Percentiles rank a stretch among this genome's conserved stretches.
Conservation (phyloP, 2,797 vertebrate genomes). For the Gymnopithys bicolor region DNA sequence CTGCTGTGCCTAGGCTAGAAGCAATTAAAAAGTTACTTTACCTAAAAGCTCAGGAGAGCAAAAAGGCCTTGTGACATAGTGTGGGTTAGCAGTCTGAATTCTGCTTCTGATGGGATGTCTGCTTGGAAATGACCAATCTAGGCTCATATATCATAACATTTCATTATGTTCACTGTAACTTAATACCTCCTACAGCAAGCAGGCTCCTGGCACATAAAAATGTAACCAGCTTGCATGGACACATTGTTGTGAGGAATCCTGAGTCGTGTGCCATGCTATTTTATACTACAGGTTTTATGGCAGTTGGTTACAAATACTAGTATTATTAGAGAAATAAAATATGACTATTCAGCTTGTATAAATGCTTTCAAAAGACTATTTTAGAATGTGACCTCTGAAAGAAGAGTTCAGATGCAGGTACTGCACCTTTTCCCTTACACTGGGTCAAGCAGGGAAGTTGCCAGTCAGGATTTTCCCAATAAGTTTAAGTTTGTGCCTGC, state of each 20-base stretch:
- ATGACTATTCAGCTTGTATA: neutral
- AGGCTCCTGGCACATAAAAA: neutral
- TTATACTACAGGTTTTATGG: neutral
- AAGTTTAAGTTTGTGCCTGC: neutral
- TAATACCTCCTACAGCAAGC: neutral
- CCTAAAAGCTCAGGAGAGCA: neutral
- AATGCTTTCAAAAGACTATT: neutral
- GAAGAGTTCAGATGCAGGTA: neutral
- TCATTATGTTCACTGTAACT: constrained; percentile 15
- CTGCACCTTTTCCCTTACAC: neutral
- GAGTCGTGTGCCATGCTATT: neutral
- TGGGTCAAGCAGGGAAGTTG: neutral
- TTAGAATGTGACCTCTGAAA: neutral
- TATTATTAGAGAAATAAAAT: neutral
- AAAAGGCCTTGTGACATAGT: neutral
- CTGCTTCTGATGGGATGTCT: neutral
- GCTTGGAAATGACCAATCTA: neutral
- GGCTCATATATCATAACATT: neutral
- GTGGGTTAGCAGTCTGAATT: neutral
- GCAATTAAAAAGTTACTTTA: neutral
- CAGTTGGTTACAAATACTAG: neutral
- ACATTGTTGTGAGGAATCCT: neutral
- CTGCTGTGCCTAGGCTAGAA: neutral
- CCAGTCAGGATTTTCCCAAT: neutral
- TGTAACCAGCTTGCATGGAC: rapidly evolving